Conservation (phyloP, 64 coral and sea anemone genomes). For the Astreopora myriophthalma region DNA sequence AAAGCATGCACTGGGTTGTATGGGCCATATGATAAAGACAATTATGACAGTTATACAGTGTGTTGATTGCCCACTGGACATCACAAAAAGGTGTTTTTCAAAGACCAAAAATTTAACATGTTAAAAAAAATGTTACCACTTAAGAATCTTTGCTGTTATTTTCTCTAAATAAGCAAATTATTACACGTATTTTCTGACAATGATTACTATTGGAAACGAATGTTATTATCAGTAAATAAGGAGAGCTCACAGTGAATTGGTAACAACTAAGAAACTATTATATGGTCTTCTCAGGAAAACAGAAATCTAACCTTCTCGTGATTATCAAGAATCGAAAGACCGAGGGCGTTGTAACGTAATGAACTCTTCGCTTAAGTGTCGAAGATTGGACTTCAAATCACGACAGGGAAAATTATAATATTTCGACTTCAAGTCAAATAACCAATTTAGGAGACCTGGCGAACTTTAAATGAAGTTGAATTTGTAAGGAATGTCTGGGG, state of each 20-base stretch:
- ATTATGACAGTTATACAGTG: too few species aligned
- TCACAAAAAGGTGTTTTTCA: too few species aligned
- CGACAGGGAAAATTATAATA: not conserved
- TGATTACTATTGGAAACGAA: not conserved
- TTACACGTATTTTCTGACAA: not conserved
- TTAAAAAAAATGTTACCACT: too few species aligned
- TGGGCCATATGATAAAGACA: too few species aligned
- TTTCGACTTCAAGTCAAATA: not conserved
- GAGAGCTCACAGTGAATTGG: not conserved
- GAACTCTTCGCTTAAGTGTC: not conserved
- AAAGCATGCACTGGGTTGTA: too few species aligned
- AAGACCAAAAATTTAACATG: too few species aligned
- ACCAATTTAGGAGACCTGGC: not conserved
- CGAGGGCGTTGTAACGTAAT: not conserved
- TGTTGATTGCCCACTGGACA: too few species aligned
- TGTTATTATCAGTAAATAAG: constrained; percentile 6
- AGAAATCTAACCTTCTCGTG: not conserved
- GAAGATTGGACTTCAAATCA: not conserved
- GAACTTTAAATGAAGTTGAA: not conserved
- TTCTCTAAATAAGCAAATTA: not conserved
- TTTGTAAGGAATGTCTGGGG: not conserved
- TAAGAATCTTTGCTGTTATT: too few species aligned
- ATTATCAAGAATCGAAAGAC: not conserved
- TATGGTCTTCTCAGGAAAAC: not conserved
- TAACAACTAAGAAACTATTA: not conserved